A percentile compares a stretch with the other conserved stretches of the same genome.
These are phyloP conservation scores for Lasioglossum figueresi DNA, from an alignment of 2,888 invertebrate genomes.

Conservation along the genomic window DNA sequence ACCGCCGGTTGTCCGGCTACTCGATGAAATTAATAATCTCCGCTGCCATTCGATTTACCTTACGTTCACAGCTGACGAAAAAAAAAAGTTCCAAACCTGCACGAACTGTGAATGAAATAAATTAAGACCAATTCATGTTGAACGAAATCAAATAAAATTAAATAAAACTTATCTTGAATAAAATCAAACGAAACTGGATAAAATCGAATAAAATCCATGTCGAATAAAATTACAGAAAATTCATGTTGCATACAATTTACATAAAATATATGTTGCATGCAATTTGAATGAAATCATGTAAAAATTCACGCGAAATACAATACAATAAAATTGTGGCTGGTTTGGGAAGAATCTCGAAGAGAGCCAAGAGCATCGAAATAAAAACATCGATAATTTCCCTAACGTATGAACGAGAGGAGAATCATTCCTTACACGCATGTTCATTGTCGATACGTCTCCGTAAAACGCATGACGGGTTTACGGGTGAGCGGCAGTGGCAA, in stretches of 20 bases:
- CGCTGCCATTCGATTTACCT: conserved; percentile 3
- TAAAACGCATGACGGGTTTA: background rate
- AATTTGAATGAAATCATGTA: background rate
- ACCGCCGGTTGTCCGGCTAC: conserved; percentile 6
- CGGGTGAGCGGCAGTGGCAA: background rate
- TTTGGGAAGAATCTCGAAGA: no score
- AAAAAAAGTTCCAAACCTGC: background rate
- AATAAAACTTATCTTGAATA: no score
- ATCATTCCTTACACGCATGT: background rate
- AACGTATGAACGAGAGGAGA: background rate
- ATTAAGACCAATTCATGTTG: no score
- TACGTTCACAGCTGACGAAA: background rate
- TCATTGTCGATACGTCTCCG: background rate
- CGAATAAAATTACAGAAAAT: no score
- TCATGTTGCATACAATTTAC: no score
- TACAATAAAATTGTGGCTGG: background rate
- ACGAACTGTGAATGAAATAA: background rate
- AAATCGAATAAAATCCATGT: no score
- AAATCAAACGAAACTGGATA: no score
- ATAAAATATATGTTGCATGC: background rate
- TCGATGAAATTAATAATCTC: conserved; percentile 31
- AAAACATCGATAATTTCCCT: background rate
- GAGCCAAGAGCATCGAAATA: no score
- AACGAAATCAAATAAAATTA: no score
- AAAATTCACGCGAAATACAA: background rate